Evolutionary conservation across 2,797 vertebrate species (phyloP), one percentile per base, ranked within the genome.

Genomic region (Taeniopygia guttata): DNA sequence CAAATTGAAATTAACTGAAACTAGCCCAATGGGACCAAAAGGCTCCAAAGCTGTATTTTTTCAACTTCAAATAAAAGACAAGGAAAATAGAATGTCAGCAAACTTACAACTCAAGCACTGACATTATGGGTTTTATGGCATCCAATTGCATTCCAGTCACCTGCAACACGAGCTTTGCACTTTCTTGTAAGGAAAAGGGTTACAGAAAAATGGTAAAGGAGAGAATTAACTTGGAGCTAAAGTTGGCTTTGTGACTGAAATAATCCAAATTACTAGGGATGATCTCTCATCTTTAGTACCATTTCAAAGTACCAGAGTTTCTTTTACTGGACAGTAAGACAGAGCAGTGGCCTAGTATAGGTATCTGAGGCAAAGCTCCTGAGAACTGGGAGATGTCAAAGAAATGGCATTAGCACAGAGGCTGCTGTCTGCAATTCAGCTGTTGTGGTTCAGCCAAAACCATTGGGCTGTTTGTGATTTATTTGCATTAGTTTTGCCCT

Each of bases 1-100:
- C 96, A 96, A 92, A 90, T 51, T 94, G 80, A 92, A 96, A 92
- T 96, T 87, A 91, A 95, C 89, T 93, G 81, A 96, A 97, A 96
- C 81, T 85, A 91, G 74, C 55, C 95, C 70, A 36, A 36, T 81
- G 79, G 77, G 89, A 77, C 40, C 75, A 46, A 88, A 92, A 69
- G 76, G 84, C 54, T 95, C n/a, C 51, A 96, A 96, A 97, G 91
- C 68, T 94, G 54, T 79, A 64, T 72, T 94, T 97, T 94, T 97
- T 84, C 94, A 94, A 60, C 83, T 96, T 85, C 85, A 92, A 94
- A 92, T 96, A 93, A 93, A 97, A 96, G 52, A 45, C 63, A 81
- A 91, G 26, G 79, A 73, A 91, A 94, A 80, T 7, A 52, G 84
- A 90, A 96, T 96, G 94, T 62, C 45, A 88, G 45, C 66, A 79